Evolutionary conservation across 2,113 vertebrate species (phyloP).

Genomic region (Phasianus colchicus): DNA sequence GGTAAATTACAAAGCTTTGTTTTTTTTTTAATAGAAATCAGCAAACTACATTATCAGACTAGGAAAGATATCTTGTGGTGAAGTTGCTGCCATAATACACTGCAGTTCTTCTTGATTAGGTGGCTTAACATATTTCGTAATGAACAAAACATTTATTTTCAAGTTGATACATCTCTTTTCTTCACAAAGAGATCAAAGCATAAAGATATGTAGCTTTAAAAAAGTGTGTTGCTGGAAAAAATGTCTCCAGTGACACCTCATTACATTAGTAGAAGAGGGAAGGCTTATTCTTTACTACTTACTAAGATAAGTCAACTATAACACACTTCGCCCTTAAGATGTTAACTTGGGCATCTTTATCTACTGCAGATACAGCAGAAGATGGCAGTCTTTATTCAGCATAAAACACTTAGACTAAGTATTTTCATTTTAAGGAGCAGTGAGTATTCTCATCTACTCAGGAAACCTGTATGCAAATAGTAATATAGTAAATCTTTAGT

Average conservation of each 20-base stretch:
- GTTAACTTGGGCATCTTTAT: neutral
- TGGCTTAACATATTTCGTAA: neutral
- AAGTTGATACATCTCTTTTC: neutral
- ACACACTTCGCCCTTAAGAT: neutral
- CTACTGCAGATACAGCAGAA: conserved; percentile 38
- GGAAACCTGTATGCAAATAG: conserved; percentile 49
- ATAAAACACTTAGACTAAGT: neutral
- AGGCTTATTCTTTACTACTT: neutral
- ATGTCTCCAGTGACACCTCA: neutral
- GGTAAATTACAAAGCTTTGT: neutral
- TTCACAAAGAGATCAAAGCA: neutral
- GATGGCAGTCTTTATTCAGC: conserved; percentile 64
- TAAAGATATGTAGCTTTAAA: neutral
- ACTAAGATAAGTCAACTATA: neutral
- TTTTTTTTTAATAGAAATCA: neutral
- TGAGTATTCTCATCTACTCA: conserved; percentile 34
- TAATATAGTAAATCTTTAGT: conserved; percentile 61
- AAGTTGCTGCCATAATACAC: neutral
- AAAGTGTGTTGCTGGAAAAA: neutral
- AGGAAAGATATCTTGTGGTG: neutral
- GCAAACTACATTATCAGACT: neutral
- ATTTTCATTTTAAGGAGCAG: conserved; percentile 28
- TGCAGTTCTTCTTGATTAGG: neutral
- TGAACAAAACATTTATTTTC: neutral
- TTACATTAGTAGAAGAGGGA: neutral